Percentiles rank a stretch among this genome's conserved stretches.
Conservation (phyloP, 2,888 invertebrate genomes). For the Andricus quercusramuli region DNA sequence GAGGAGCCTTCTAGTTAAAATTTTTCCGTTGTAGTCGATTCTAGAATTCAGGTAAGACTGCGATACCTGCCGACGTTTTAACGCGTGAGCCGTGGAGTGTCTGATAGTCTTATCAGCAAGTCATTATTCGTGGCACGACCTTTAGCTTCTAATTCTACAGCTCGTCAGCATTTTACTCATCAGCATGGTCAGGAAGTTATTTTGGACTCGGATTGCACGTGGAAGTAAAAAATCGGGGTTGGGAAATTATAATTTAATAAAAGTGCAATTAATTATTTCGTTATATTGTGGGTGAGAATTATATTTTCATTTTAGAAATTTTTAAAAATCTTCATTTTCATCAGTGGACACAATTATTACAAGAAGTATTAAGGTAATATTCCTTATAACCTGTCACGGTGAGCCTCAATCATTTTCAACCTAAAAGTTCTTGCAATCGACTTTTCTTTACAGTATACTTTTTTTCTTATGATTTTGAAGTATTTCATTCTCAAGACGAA, state of each 20-base stretch:
- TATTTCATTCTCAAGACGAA: too few relatives aligned
- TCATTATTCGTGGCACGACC: conserved; percentile 41
- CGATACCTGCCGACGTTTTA: neutral
- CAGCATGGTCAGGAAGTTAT: neutral
- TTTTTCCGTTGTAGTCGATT: neutral
- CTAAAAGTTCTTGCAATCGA: too few relatives aligned
- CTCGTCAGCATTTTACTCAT: conserved; percentile 6
- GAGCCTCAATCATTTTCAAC: too few relatives aligned
- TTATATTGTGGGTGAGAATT: too few relatives aligned
- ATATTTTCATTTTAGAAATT: too few relatives aligned
- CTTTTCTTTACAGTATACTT: too few relatives aligned
- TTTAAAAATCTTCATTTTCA: too few relatives aligned
- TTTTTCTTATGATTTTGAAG: too few relatives aligned
- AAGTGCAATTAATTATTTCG: neutral
- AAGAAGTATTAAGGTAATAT: too few relatives aligned
- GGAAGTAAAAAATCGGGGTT: neutral
- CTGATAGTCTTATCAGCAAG: conserved; percentile 44
- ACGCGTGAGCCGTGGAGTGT: neutral
- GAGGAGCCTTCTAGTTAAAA: neutral
- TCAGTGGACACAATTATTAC: too few relatives aligned
- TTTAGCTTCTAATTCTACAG: neutral
- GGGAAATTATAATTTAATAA: neutral
- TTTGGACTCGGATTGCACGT: neutral
- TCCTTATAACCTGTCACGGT: too few relatives aligned
- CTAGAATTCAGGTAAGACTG: neutral